Conservation (phyloP, 2,113 vertebrate genomes). For the Sphaerodactylus townsendi region DNA sequence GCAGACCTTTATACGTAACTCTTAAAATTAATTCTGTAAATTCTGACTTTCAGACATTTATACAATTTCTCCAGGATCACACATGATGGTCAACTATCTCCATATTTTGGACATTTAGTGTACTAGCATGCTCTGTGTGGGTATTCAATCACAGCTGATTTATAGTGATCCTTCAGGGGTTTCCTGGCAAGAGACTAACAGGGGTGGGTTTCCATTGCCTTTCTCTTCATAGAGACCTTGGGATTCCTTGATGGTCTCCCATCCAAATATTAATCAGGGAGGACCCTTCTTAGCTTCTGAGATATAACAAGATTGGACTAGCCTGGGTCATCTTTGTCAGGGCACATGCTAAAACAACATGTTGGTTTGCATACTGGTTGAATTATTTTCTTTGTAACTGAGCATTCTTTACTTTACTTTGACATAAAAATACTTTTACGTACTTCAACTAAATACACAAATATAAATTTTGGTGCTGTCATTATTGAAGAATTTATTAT, state of each 20-base stretch:
- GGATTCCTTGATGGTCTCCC: too few species aligned
- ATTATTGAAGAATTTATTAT: constrained; percentile 27
- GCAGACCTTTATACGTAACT: neutral
- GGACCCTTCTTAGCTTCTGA: too few species aligned
- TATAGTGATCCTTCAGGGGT: too few species aligned
- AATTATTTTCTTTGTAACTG: neutral
- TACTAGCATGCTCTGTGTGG: neutral
- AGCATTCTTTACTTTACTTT: neutral
- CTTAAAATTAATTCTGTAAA: too few species aligned
- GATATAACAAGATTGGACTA: too few species aligned
- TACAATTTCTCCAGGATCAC: neutral
- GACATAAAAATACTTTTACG: neutral
- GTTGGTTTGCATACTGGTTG: neutral
- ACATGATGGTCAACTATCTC: neutral
- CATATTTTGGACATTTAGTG: neutral
- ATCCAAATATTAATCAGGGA: too few species aligned
- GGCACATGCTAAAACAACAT: neutral
- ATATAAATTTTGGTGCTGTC: neutral
- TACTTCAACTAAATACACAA: neutral
- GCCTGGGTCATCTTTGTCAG: too few species aligned
- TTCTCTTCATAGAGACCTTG: too few species aligned
- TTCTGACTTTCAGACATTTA: neutral
- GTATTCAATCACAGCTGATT: too few species aligned
- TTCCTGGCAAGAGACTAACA: too few species aligned
- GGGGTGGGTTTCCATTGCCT: too few species aligned